phyloP scores from a whole-genome alignment of 2,888 invertebrate species.

The Polyommatus iphigenia region DNA sequence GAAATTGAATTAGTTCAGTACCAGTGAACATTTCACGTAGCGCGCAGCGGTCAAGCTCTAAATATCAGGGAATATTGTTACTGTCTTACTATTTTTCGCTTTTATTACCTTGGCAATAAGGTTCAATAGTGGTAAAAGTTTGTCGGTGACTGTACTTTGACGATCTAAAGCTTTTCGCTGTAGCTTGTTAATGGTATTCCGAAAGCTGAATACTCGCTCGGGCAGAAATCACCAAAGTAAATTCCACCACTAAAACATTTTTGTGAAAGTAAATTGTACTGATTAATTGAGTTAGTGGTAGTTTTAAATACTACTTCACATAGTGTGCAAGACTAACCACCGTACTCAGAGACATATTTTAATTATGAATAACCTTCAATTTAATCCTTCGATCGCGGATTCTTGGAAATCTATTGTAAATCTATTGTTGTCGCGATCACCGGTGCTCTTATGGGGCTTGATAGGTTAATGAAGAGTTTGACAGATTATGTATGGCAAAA shows the following conservation, averaged over 20 bases:
- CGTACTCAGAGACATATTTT: too few species aligned
- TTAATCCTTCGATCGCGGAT: too few species aligned
- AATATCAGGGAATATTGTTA: conserved; percentile 22
- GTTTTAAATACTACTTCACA: neutral
- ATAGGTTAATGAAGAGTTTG: too few species aligned
- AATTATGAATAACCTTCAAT: too few species aligned
- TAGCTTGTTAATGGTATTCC: conserved; percentile 36
- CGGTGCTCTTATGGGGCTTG: too few species aligned
- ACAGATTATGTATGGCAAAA: too few species aligned
- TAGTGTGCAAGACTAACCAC: too few species aligned
- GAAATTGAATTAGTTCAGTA: neutral
- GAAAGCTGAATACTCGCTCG: conserved; percentile 34
- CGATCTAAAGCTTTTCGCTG: conserved; percentile 36
- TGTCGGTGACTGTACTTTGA: neutral
- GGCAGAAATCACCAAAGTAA: conserved; percentile 34
- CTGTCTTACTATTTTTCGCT: neutral
- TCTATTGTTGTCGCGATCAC: too few species aligned
- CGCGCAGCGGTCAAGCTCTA: neutral
- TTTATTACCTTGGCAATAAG: neutral
- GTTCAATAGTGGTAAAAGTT: neutral
- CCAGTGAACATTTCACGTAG: neutral
- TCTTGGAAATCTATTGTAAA: too few species aligned
- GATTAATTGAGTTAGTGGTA: neutral
- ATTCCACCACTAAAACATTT: conserved; percentile 30
- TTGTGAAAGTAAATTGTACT: neutral